Conservation (phyloP, 2,797 vertebrate genomes). For the Pelochelys cantorii region DNA sequence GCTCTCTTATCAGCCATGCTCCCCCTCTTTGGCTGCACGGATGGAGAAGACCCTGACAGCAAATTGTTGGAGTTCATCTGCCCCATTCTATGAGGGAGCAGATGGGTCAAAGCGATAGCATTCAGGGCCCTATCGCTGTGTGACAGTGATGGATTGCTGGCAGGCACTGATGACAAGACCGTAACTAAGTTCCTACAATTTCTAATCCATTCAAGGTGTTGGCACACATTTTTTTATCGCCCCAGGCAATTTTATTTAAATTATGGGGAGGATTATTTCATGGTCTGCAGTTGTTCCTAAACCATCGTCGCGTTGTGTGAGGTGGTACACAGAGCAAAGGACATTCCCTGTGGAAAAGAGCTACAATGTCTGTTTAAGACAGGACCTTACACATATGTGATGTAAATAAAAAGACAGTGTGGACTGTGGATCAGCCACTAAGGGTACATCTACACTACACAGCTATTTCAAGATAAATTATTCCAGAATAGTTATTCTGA, state of each 20-base stretch:
- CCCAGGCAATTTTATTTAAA: not conserved
- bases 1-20: not conserved
- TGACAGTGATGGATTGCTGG: conserved; percentile 8
- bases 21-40: not conserved
- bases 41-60: conserved; percentile 7
- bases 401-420: not conserved
- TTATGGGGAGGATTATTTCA: not conserved
- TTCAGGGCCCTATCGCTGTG: not conserved
- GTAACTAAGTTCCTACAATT: not conserved
- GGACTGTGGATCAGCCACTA: not conserved
- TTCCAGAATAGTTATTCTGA: no score
- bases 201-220: not conserved
- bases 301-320: not conserved
- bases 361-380: not conserved
- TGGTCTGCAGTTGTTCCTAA: not conserved
- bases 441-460: no score
- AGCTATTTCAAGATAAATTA: no score
- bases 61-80: conserved; percentile 13
- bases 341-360: not conserved
- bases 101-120: conserved; percentile 8
- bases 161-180: not conserved
- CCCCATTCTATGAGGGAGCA: not conserved
- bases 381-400: not conserved
- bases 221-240: not conserved
- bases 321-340: not conserved